These are phyloP conservation scores for Corythaixoides concolor DNA, from an alignment of 2,113 vertebrate genomes.

Conservation along the genomic window DNA sequence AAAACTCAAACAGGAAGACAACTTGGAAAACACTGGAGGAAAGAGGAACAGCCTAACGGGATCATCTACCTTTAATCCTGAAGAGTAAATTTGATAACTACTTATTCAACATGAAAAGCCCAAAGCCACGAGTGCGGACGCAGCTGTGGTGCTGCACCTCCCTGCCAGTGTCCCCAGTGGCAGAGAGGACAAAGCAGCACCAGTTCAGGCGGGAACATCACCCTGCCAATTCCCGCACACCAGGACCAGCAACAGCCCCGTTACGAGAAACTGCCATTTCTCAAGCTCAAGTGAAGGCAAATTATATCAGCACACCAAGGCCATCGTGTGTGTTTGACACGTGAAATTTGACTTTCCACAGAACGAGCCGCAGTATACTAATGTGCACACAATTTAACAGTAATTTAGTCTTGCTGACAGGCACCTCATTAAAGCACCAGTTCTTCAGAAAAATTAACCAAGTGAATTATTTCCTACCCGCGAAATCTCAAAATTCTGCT, in stretches of 20 bases:
- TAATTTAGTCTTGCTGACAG: constrained; percentile 51
- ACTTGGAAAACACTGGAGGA: neutral
- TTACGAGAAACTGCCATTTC: neutral
- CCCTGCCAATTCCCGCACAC: neutral
- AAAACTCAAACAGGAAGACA: neutral
- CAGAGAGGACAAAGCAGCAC: neutral
- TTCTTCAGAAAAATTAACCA: constrained; percentile 42
- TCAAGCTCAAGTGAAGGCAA: neutral
- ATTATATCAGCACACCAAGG: neutral
- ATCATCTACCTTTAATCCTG: neutral
- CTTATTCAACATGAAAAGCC: neutral
- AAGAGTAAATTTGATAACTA: neutral
- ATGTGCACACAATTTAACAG: neutral
- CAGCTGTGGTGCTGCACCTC: neutral
- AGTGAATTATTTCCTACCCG: neutral
- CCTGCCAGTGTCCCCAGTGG: fast-evolving
- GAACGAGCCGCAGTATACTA: neutral
- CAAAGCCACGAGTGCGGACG: fast-evolving
- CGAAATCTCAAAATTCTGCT: neutral
- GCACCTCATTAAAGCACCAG: constrained; percentile 19
- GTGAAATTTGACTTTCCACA: neutral
- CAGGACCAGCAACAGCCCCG: neutral
- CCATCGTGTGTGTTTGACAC: neutral
- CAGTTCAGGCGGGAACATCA: neutral
- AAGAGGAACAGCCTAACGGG: too few relatives aligned